These are phyloP conservation scores for Eulithis testata DNA, from an alignment of 2,888 invertebrate genomes.

Conservation along the genomic window DNA sequence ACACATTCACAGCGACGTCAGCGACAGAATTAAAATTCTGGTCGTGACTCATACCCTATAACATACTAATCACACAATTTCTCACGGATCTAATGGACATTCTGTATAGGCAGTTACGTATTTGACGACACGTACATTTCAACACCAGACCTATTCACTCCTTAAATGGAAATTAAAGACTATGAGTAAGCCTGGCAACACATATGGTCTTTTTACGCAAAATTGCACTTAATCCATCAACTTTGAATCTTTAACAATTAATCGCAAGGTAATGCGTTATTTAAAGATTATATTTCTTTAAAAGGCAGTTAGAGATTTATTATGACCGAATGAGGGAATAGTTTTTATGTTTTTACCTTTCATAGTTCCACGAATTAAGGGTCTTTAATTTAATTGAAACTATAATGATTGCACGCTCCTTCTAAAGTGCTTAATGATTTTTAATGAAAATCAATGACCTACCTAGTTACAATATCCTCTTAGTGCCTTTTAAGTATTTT, in stretches of 20 bases:
- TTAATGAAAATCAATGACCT: background rate
- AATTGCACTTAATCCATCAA: slow-evolving; percentile 26
- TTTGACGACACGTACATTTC: slow-evolving; percentile 26
- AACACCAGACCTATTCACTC: slow-evolving; percentile 27
- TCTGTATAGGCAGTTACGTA: slow-evolving; percentile 31
- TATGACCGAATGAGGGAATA: background rate
- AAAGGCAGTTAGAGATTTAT: slow-evolving; percentile 21
- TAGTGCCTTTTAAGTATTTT: background rate
- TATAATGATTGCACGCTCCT: background rate
- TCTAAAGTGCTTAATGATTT: background rate
- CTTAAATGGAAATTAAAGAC: slow-evolving; percentile 33
- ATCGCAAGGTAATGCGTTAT: slow-evolving; percentile 17
- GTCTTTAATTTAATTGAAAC: background rate
- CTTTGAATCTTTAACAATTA: slow-evolving; percentile 17
- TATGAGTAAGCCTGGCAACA: slow-evolving; percentile 39
- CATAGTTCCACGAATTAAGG: slow-evolving; percentile 8
- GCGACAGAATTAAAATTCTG: slow-evolving; percentile 26
- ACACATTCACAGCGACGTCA: slow-evolving; percentile 17
- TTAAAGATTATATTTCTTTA: slow-evolving; percentile 6
- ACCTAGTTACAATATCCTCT: background rate
- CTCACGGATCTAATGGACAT: slow-evolving; percentile 31
- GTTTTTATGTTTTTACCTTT: slow-evolving; percentile 6
- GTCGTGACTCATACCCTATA: slow-evolving; percentile 26
- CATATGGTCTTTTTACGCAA: slow-evolving; percentile 42
- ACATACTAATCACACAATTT: slow-evolving; percentile 24